A percentile compares a stretch with the other conserved stretches of the same genome.
Conservation (phyloP, 1,140 invertebrate species). For the Drosophila aff. region DNA sequence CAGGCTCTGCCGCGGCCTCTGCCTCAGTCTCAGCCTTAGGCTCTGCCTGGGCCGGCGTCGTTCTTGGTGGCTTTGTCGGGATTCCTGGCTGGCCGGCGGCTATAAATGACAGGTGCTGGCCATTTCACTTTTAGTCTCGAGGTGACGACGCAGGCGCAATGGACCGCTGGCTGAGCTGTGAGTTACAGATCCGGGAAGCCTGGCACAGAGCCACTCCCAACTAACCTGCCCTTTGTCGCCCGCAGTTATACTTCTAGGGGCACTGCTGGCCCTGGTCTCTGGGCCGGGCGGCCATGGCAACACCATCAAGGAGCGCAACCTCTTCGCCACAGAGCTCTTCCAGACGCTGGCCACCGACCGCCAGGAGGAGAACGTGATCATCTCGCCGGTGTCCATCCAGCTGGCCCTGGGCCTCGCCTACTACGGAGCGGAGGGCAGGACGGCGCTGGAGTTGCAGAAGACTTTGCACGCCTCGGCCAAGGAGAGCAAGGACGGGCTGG, state of each 20-base stretch:
- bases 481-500: constrained; percentile 75
- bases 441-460: constrained; percentile 72
- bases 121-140: constrained; percentile 81
- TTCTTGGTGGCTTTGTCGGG: constrained; percentile 31
- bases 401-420: constrained; percentile 77
- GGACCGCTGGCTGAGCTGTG: constrained; percentile 58
- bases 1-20: constrained; percentile 12
- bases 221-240: background rate
- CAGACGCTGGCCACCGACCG: constrained; percentile 79
- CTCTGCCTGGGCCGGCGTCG: constrained; percentile 15
- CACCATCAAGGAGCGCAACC: constrained; percentile 77
- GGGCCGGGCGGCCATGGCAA: constrained; percentile 34
- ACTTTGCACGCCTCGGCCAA: constrained; percentile 78
- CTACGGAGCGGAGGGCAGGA: constrained; percentile 76
- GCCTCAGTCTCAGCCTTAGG: constrained; percentile 18
- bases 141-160: constrained; percentile 70
- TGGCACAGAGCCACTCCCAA: background rate
- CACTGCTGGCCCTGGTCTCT: constrained; percentile 20
- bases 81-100: constrained; percentile 57
- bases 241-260: constrained; percentile 37
- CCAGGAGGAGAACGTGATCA: constrained; percentile 81
- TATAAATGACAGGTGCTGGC: constrained; percentile 76
- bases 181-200: constrained; percentile 20
- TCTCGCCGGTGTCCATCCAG: constrained; percentile 78
- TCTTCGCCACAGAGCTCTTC: constrained; percentile 81